Base-by-base conservation (phyloP, 2,797 vertebrate species). In the Apodemus agrarius region DNA sequence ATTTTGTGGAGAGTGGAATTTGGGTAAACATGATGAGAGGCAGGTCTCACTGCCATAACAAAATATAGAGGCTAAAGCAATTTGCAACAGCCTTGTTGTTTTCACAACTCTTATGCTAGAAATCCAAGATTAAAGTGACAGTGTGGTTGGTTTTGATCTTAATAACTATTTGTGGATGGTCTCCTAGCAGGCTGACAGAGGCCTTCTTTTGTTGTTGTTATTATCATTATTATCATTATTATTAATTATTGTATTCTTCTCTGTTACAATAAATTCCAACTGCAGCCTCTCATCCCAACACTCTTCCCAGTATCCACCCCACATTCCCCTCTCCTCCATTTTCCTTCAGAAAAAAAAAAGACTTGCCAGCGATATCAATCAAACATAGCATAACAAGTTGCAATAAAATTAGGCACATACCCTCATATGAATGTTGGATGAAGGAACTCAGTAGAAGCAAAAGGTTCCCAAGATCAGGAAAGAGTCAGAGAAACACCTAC, bases 51-150 rank as follows among this genome's bases (percentile, higher is more conserved):
- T 57, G 3, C 7, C 21, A 31, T 87, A 84, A 57, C 11, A 92
- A 90, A 87, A 84, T 75, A 43, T 19, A 29, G 81, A 78, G 7
- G 75, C 3, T 90, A 29, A 24, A 6, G 61, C 24, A 40, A 10
- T 94, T 94, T 59, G 40, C 37, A 79, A 82, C 5, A 95, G 7
- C 59, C 49, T 46, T 85, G 61, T 24, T 74, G 91, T 93, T 76
- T 46, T 91, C 43, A 84, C 26, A 89, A 82, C 46, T 63, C 34
- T 74, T 29, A 69, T 31, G 61, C 17, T 84, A 84, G 8, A 90
- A 83, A 29, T 83, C 22, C 10, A 87, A 94, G 72, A 81, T 83
- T 46, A 83, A 95, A 17, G 43, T 65, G 22, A 14, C 4, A 29
- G 0, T 2, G 74, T 37, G 8, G 11, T 93, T 37, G 29, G 3